Percentiles rank a stretch among this genome's conserved stretches.
These are phyloP conservation scores for Psammodynastes pulverulentus DNA, from an alignment of 2,113 vertebrate genomes.

Conservation along the genomic window DNA sequence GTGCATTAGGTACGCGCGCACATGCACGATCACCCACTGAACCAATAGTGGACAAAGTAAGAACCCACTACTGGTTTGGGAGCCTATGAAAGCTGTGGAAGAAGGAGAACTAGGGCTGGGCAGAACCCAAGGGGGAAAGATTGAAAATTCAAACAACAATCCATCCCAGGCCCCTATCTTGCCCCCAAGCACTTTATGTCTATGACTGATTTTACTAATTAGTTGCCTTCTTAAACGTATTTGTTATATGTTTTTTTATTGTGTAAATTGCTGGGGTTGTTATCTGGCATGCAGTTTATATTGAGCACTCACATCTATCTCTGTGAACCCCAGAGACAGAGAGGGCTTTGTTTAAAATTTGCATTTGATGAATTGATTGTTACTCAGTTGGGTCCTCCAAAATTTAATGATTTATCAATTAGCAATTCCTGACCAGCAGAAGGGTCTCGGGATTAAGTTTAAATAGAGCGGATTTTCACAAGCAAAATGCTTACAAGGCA, in stretches of 20 bases:
- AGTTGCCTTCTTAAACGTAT: neutral
- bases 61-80: too few species aligned
- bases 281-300: neutral
- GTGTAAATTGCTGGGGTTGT: neutral
- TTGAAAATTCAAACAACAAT: neutral
- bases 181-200: neutral
- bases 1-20: too few species aligned
- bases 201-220: neutral
- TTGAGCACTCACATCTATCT: neutral
- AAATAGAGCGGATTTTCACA: neutral
- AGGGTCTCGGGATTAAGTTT: neutral
- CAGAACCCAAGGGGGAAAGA: neutral
- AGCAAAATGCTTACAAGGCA: neutral
- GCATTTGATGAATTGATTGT: neutral
- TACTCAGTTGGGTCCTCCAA: neutral
- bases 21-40: too few species aligned
- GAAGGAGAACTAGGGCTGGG: neutral
- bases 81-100: neutral
- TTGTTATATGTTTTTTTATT: neutral
- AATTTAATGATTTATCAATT: neutral
- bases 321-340: neutral
- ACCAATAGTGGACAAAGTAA: too few species aligned
- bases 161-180: neutral
- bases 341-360: neutral
- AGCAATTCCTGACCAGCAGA: neutral